These are phyloP conservation scores for Corynorhinus townsendii DNA, from an alignment of 2,113 vertebrate genomes.

Conservation along the genomic window DNA sequence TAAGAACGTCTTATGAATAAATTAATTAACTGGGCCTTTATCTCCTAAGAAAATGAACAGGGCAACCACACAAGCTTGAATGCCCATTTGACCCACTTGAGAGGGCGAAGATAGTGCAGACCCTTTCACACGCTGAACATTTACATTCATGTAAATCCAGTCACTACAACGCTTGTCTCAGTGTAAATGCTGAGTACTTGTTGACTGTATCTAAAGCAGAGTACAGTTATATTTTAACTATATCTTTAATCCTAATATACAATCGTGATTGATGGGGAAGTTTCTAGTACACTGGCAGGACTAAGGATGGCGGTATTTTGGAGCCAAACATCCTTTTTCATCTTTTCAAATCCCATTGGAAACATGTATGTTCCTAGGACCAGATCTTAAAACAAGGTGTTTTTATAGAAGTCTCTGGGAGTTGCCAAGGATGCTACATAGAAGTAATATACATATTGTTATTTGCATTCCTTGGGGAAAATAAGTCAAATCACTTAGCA, in stretches of 20 bases:
- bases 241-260: neutral
- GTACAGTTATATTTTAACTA: neutral
- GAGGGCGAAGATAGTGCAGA: neutral
- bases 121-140: neutral
- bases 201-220: neutral
- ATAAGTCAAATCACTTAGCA: neutral
- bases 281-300: neutral
- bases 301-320: neutral
- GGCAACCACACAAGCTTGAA: neutral
- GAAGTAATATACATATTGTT: neutral
- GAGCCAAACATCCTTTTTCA: neutral
- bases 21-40: neutral
- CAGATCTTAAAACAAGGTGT: neutral
- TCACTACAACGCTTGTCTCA: neutral
- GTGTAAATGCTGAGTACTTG: neutral
- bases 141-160: neutral
- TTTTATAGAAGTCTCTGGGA: neutral
- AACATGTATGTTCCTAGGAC: neutral
- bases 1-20: neutral
- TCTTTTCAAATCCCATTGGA: conserved; percentile 21
- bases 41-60: neutral
- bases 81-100: neutral
- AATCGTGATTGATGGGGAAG: neutral
- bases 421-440: neutral
- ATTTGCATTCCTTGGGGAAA: neutral